These are phyloP conservation scores for Craterocephalus amniculus DNA, from an alignment of 2,797 vertebrate genomes.

Conservation along the genomic window DNA sequence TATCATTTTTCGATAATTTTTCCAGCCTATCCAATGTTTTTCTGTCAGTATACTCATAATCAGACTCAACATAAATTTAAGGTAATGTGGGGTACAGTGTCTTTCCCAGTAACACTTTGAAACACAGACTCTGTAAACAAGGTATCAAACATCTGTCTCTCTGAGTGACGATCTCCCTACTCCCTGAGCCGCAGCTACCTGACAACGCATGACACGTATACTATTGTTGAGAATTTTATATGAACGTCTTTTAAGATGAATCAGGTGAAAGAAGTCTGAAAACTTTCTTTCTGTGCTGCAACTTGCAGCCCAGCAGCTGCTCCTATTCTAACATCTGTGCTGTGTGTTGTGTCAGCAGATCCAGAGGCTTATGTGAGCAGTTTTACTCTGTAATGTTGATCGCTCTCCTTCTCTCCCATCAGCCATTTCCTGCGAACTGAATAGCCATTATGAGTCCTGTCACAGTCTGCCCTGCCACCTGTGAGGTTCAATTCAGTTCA, in stretches of 20 bases:
- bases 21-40: too few relatives aligned
- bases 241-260: background rate
- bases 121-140: background rate
- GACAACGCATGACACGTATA: background rate
- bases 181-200: too few relatives aligned
- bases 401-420: slow-evolving; percentile 16
- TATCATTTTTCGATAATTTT: too few relatives aligned
- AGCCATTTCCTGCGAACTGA: slow-evolving; percentile 65
- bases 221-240: background rate
- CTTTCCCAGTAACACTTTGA: background rate
- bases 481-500: slow-evolving; percentile 25
- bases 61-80: too few relatives aligned
- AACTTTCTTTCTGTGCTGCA: slow-evolving; percentile 12
- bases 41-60: too few relatives aligned
- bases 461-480: slow-evolving; percentile 71
- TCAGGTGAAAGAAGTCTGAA: background rate
- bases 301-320: slow-evolving; percentile 12
- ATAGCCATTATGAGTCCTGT: slow-evolving; percentile 78
- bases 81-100: background rate
- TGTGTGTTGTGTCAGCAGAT: slow-evolving; percentile 16
- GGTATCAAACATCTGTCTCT: background rate
- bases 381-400: slow-evolving; percentile 22
- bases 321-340: slow-evolving; percentile 1
- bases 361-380: slow-evolving; percentile 1
- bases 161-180: too few relatives aligned